phyloP scores from a whole-genome alignment of 2,888 invertebrate genomes.

The Norana najaformis region DNA sequence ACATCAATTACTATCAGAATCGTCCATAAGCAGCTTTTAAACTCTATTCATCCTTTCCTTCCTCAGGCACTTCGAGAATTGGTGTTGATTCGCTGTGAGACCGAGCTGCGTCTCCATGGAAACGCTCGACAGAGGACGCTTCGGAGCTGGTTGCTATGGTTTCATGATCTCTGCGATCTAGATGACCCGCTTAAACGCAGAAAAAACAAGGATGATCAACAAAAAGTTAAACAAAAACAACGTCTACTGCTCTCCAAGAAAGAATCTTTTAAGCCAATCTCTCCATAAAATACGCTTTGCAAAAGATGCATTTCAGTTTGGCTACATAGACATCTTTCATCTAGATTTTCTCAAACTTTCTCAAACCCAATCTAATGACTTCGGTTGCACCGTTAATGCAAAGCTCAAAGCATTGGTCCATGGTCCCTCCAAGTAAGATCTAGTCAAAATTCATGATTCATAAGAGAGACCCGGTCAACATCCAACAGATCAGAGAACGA shows the following conservation, averaged over 20 bases:
- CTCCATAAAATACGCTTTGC: background rate
- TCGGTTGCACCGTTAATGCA: background rate
- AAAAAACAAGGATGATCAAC: background rate
- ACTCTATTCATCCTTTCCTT: constrained; percentile 19
- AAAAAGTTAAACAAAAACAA: background rate
- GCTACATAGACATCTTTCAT: too few relatives aligned
- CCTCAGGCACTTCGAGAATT: constrained; percentile 31
- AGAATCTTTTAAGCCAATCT: background rate
- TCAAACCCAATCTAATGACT: background rate
- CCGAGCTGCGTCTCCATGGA: background rate
- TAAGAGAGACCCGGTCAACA: too few relatives aligned
- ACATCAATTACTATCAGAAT: background rate
- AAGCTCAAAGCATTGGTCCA: too few relatives aligned
- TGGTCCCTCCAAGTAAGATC: too few relatives aligned
- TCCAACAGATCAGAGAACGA: too few relatives aligned
- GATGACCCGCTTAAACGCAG: background rate
- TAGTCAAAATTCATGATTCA: too few relatives aligned
- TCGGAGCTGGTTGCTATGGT: background rate
- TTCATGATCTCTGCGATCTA: background rate
- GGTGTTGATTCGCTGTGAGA: constrained; percentile 30
- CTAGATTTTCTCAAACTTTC: background rate
- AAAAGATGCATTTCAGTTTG: background rate
- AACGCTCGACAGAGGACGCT: background rate
- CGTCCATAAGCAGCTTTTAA: background rate
- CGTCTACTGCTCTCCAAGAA: background rate